These are phyloP conservation scores for Micrasema minimum DNA, from an alignment of 1,140 invertebrate genomes.

Conservation along the genomic window DNA sequence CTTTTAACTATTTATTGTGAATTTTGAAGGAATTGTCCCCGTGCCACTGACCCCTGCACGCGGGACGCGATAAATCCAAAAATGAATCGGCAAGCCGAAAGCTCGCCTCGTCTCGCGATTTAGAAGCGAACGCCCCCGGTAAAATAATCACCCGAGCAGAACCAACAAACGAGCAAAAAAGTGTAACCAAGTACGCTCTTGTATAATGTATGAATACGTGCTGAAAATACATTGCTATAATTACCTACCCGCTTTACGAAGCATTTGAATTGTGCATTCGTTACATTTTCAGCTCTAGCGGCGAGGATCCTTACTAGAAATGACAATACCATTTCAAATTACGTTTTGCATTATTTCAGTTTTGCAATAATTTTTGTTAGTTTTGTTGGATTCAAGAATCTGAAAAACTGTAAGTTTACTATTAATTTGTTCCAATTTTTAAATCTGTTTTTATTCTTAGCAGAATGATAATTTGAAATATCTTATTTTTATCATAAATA, in stretches of 20 bases:
- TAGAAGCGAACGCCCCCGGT: not conserved
- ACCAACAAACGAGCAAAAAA: slow-evolving; percentile 12
- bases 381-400: not conserved
- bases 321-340: not conserved
- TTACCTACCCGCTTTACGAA: not conserved
- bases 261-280: not conserved
- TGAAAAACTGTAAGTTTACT: not conserved
- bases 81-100: slow-evolving; percentile 41
- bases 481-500: too few species aligned
- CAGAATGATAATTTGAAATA: too few species aligned
- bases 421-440: too few species aligned
- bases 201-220: not conserved
- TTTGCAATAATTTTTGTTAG: too few species aligned
- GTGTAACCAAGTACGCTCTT: not conserved
- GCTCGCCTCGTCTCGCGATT: slow-evolving; percentile 26
- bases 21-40: slow-evolving; percentile 26
- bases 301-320: slow-evolving; percentile 13
- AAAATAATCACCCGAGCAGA: not conserved
- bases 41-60: slow-evolving; percentile 43
- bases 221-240: slow-evolving; percentile 1
- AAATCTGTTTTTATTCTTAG: too few species aligned
- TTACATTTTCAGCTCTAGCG: slow-evolving; percentile 27
- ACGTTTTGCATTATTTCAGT: too few species aligned
- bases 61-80: slow-evolving; percentile 40
- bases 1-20: slow-evolving; percentile 9